Conservation (phyloP, 2,113 vertebrate species). For the Tenrec ecaudatus region DNA sequence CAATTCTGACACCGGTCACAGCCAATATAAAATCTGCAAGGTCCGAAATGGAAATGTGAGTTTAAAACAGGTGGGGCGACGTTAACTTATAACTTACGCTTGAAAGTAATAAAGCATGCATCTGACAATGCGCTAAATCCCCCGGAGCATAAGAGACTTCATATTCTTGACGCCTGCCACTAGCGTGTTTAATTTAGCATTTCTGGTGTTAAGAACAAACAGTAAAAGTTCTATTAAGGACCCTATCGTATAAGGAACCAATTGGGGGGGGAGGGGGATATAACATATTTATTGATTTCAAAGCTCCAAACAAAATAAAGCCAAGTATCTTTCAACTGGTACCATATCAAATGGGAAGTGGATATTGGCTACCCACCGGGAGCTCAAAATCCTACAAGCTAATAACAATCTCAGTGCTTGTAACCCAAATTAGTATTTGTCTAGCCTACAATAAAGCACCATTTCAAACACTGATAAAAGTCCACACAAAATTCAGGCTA, state of each 20-base stretch:
- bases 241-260: slow-evolving; percentile 51
- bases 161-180: slow-evolving; percentile 49
- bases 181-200: slow-evolving; percentile 66
- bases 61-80: not conserved
- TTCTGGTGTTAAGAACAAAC: slow-evolving; percentile 71
- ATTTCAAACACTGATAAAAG: slow-evolving; percentile 75
- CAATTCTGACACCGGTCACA: slow-evolving; percentile 99
- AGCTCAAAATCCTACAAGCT: slow-evolving; percentile 73
- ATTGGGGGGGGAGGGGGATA: slow-evolving; percentile 64
- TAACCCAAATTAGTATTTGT: slow-evolving; percentile 65
- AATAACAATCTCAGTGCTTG: slow-evolving; percentile 63
- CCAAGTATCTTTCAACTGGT: slow-evolving; percentile 73
- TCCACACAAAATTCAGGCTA: slow-evolving; percentile 70
- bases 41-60: slow-evolving; percentile 81
- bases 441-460: slow-evolving; percentile 68
- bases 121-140: slow-evolving; percentile 61
- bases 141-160: slow-evolving; percentile 52
- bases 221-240: slow-evolving; percentile 64
- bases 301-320: slow-evolving; percentile 80
- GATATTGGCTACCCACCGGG: slow-evolving; percentile 63
- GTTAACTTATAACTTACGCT: slow-evolving; percentile 43
- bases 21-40: slow-evolving; percentile 97
- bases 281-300: slow-evolving; percentile 76
- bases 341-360: slow-evolving; percentile 74
- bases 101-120: slow-evolving; percentile 74